phyloP scores from a whole-genome alignment of 92 coral and sea anemone species.

The Muricea muricata region DNA sequence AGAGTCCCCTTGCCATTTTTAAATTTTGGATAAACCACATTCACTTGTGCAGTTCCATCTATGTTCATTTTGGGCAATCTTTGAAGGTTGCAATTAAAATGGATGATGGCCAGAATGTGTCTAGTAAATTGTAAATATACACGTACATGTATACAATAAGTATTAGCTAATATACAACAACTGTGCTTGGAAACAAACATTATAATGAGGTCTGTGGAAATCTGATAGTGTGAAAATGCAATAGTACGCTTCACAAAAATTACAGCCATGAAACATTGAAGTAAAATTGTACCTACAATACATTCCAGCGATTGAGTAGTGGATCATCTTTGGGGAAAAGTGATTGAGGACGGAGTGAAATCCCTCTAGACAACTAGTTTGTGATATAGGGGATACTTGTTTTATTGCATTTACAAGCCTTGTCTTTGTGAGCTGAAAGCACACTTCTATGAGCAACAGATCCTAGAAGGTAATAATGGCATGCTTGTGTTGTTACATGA shows the following conservation, averaged over 20 bases:
- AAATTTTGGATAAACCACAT: constrained; percentile 11
- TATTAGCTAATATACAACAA: background rate
- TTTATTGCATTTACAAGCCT: constrained; percentile 8
- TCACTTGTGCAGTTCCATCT: constrained; percentile 22
- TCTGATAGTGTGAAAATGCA: background rate
- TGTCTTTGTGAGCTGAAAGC: background rate
- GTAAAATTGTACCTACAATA: background rate
- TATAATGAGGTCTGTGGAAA: background rate
- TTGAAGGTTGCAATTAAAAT: constrained; percentile 11
- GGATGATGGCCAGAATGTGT: constrained; percentile 25
- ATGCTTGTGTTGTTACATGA: background rate
- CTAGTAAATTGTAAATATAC: background rate
- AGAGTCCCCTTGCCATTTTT: constrained; percentile 13
- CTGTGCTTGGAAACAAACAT: background rate
- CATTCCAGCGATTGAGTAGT: constrained; percentile 11
- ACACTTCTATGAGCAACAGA: constrained; percentile 18
- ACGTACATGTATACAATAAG: background rate
- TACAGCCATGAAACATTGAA: background rate
- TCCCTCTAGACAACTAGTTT: constrained; percentile 9
- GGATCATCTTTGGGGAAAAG: constrained; percentile 18
- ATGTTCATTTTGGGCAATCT: background rate
- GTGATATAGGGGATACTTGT: background rate
- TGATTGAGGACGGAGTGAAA: constrained; percentile 9
- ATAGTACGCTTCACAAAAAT: background rate
- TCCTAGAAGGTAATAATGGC: background rate